phyloP scores from a whole-genome alignment of 2,888 invertebrate species.

The Amblyjoppa fuscipennis region DNA sequence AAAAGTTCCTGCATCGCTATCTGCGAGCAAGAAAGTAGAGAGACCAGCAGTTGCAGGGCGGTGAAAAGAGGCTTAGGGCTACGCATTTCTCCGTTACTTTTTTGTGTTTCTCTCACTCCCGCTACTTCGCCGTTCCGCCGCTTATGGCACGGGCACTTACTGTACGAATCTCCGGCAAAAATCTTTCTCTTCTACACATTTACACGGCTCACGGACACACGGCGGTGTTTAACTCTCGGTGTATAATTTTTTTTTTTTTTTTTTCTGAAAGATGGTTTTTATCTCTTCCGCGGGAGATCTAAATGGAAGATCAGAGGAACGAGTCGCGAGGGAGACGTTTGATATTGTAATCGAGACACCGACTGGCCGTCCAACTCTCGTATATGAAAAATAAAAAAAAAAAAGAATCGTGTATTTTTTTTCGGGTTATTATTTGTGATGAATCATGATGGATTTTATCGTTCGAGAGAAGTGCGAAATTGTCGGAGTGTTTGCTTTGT shows the following conservation, averaged over 20 bases:
- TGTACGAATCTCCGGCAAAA: constrained; percentile 11
- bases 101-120: constrained; percentile 7
- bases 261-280: not conserved
- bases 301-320: constrained; percentile 3
- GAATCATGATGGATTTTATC: constrained; percentile 20
- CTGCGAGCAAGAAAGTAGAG: not conserved
- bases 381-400: not conserved
- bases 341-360: constrained; percentile 2
- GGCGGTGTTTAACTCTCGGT: not conserved
- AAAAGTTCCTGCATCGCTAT: too few relatives aligned
- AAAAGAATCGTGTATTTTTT: not conserved
- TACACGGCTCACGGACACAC: constrained; percentile 12
- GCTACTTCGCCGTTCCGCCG: not conserved
- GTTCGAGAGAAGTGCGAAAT: not conserved
- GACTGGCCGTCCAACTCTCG: not conserved
- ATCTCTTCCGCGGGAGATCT: not conserved
- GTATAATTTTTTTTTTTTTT: not conserved
- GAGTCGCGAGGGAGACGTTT: not conserved
- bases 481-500: constrained; percentile 22
- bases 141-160: constrained; percentile 15
- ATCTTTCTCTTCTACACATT: constrained; percentile 28
- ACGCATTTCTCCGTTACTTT: constrained; percentile 1
- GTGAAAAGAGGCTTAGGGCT: constrained; percentile 33
- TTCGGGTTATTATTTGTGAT: not conserved
- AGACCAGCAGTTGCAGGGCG: not conserved